These are phyloP conservation scores for Cherax quadricarinatus DNA, from an alignment of 1,140 invertebrate species.

Conservation along the genomic window DNA sequence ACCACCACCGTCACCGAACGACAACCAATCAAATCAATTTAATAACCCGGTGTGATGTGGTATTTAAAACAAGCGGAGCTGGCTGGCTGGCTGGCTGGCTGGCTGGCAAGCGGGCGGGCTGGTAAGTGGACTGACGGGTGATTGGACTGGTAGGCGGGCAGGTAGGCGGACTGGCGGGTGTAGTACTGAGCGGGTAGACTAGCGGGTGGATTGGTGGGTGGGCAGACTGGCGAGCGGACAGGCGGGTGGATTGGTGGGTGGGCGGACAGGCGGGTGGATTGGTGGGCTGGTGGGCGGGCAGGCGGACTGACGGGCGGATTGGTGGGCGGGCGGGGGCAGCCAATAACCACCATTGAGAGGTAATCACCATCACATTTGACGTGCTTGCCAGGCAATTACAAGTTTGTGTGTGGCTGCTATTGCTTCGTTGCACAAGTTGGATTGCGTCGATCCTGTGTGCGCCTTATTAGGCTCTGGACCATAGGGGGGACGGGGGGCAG, in stretches of 20 bases:
- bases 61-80: conserved; percentile 21
- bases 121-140: neutral
- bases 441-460: conserved; percentile 63
- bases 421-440: conserved; percentile 65
- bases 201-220: too few species aligned
- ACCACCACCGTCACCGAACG: neutral
- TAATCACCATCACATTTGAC: conserved; percentile 69
- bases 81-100: neutral
- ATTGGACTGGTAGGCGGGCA: too few species aligned
- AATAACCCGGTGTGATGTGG: conserved; percentile 10
- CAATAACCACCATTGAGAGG: conserved; percentile 63
- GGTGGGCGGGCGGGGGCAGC: neutral
- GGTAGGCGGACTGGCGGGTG: too few species aligned
- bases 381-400: conserved; percentile 64
- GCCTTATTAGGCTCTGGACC: conserved; percentile 32
- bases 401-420: conserved; percentile 63
- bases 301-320: too few species aligned
- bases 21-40: conserved; percentile 42
- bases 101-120: too few species aligned
- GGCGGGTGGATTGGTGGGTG: too few species aligned
- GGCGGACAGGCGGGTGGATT: too few species aligned
- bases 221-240: too few species aligned
- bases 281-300: too few species aligned
- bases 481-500: conserved; percentile 6
- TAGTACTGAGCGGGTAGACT: too few species aligned